Base-by-base conservation (phyloP, 2,888 invertebrate species). In the Imbricaverruca yamaguchii region DNA sequence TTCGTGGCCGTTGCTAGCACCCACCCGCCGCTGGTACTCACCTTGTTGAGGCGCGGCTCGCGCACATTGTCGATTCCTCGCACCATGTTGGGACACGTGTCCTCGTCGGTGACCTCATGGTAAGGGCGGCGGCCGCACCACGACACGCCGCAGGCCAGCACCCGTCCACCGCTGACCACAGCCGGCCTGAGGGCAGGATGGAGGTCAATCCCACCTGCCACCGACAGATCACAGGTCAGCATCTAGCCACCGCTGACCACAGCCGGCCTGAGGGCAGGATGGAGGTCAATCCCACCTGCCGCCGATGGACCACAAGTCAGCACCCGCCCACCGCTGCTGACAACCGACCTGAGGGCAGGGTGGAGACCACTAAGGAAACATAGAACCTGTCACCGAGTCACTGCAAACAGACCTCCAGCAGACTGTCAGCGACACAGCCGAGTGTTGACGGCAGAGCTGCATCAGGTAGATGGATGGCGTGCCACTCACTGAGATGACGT, bases 31-130 rank as follows among this genome's bases (percentile, higher is more conserved):
- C n/a, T n/a, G n/a, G n/a, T n/a, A 57, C 86, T 85, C 87, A 94
- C 95, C 92, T 96, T 96, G 87, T 95, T 95, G 83, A 95, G 90
- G 82, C 95, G 90, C 21, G 95, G 94, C 89, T 95, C 95, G 85
- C 94, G 90, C 81, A 95, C 89, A 87, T 95, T 93, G 87, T 95
- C 95, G 86, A 95, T 94, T 84, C 95, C 95, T 88, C 93, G 91
- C 82, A 95, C 91, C 90, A 93, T 92, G 84, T 93, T 92, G 81
- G 94, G 94, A 83, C 89, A 87, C 84, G 88, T 87, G 81, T 86
- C 86, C 85, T 91, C 91, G 81, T 90, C 90, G 10, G 87, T 85
- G 59, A 84, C 85, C 84, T 86, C 86, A 83, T 89, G 88, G 85
- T 89, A 89, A 84, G 89, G 89, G 89, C 90, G 90, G 83, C 91